phyloP scores from a whole-genome alignment of 2,113 vertebrate species.

The Proteles cristata region DNA sequence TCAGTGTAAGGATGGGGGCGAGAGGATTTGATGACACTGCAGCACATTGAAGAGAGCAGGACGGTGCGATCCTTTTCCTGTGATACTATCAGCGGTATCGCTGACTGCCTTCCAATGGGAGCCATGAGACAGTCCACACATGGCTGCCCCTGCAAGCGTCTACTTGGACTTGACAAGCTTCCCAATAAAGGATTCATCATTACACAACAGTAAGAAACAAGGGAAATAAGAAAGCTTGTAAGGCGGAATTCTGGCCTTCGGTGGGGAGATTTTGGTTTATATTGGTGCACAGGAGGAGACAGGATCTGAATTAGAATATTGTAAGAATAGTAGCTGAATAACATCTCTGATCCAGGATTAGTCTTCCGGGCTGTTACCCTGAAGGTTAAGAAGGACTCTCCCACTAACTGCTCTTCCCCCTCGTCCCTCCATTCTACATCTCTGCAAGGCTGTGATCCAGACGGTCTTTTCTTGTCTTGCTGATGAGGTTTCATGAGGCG shows the following conservation, averaged over 20 bases:
- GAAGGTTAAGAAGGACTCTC: background rate
- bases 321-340: background rate
- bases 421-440: background rate
- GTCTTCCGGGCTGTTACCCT: background rate
- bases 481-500: background rate
- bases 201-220: background rate
- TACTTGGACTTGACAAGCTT: background rate
- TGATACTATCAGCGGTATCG: background rate
- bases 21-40: too few species aligned
- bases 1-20: background rate
- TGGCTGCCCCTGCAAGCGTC: background rate
- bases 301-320: background rate
- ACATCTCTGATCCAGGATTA: background rate
- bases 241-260: background rate
- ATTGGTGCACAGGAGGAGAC: background rate
- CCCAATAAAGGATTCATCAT: constrained; percentile 20
- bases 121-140: background rate
- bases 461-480: background rate
- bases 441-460: background rate
- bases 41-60: background rate
- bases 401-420: background rate
- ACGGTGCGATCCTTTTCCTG: background rate
- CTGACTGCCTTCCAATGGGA: background rate
- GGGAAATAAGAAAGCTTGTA: background rate
- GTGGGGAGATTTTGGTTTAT: background rate